Evolutionary conservation across 1,140 invertebrate species (phyloP).

Genomic region (Drosophila kanapiae): DNA sequence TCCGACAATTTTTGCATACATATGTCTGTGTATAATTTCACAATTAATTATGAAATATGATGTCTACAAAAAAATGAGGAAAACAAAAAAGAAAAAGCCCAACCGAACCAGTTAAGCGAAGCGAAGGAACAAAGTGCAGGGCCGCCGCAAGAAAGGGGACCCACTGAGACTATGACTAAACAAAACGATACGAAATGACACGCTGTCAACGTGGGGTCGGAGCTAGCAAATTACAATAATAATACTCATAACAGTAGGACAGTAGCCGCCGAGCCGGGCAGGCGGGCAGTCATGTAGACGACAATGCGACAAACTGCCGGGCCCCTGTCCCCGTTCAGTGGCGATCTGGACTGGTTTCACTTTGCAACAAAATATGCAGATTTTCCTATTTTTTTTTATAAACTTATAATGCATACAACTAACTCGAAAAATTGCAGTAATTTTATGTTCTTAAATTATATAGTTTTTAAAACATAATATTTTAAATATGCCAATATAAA

Average conservation of each 20-base stretch:
- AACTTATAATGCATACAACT: too few species aligned
- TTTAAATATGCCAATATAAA: too few species aligned
- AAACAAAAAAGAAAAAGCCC: slow-evolving; percentile 21
- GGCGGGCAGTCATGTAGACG: slow-evolving; percentile 49
- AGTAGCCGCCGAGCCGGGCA: slow-evolving; percentile 52
- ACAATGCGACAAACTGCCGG: slow-evolving; percentile 79
- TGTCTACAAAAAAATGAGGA: slow-evolving; percentile 36
- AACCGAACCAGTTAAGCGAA: slow-evolving; percentile 34
- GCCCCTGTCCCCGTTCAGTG: slow-evolving; percentile 34
- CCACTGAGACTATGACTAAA: slow-evolving; percentile 73
- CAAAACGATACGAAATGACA: slow-evolving; percentile 79
- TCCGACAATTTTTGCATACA: slow-evolving; percentile 63
- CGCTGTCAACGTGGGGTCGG: slow-evolving; percentile 73
- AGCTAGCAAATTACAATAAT: slow-evolving; percentile 79
- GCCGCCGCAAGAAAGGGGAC: slow-evolving; percentile 9
- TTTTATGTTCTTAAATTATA: too few species aligned
- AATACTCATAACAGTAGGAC: slow-evolving; percentile 72
- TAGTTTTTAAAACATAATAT: too few species aligned
- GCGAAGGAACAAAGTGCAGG: slow-evolving; percentile 24
- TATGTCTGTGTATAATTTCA: slow-evolving; percentile 75
- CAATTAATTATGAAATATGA: slow-evolving; percentile 80
- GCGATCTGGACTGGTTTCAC: slow-evolving; percentile 12
- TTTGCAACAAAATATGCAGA: neutral
- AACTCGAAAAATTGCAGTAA: too few species aligned
- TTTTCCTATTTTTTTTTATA: neutral